These are phyloP conservation scores for Torymus auratus DNA, from an alignment of 2,888 invertebrate species.

Conservation along the genomic window DNA sequence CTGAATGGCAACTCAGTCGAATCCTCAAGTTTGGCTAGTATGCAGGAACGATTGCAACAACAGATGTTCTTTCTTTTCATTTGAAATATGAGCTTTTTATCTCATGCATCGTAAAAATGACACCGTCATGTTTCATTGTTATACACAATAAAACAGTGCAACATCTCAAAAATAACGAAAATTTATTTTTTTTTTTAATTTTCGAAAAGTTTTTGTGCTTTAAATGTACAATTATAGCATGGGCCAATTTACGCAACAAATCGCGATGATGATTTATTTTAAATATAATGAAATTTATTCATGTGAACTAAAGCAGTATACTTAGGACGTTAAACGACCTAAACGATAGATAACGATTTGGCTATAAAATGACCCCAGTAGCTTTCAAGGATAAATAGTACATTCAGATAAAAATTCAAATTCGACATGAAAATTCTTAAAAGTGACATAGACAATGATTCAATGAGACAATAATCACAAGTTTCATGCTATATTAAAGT, in stretches of 20 bases:
- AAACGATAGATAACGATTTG: constrained; percentile 14
- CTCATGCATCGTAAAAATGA: constrained; percentile 25
- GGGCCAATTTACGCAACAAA: constrained; percentile 47
- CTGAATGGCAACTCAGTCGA: constrained; percentile 34
- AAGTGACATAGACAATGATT: constrained; percentile 50
- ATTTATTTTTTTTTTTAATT: constrained; percentile 19
- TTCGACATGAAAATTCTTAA: constrained; percentile 51
- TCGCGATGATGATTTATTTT: constrained; percentile 24
- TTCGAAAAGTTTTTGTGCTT: constrained; percentile 27
- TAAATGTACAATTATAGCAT: constrained; percentile 60
- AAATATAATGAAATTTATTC: constrained; percentile 28
- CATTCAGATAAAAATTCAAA: constrained; percentile 56
- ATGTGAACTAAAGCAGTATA: constrained; percentile 39
- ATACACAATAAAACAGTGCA: constrained; percentile 23
- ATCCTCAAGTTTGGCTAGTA: constrained; percentile 52
- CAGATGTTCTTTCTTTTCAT: constrained; percentile 44
- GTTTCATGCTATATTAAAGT: constrained; percentile 40
- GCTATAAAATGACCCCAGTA: constrained; percentile 45
- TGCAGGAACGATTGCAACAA: constrained; percentile 52
- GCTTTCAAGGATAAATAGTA: constrained; percentile 50
- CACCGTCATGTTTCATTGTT: constrained; percentile 28
- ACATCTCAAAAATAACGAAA: constrained; percentile 6
- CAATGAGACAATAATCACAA: constrained; percentile 50
- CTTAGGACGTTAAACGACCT: constrained; percentile 42
- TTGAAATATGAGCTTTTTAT: constrained; percentile 30